Evolutionary conservation across 23 tunicate genomes (phyloP).

Genomic region (Phallusia fumigata): DNA sequence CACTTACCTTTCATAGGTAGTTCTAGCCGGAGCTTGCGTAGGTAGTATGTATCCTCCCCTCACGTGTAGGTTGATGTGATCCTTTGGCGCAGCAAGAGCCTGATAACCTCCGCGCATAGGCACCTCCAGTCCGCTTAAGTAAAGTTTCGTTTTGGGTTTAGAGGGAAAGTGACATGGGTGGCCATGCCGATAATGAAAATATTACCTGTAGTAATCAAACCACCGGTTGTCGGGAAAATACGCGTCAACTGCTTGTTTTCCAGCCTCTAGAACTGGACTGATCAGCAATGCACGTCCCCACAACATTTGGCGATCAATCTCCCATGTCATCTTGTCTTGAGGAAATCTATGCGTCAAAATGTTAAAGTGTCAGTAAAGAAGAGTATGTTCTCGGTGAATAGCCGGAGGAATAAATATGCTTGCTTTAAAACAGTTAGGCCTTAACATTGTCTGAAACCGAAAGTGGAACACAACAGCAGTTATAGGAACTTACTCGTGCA

Average conservation of each 20-base stretch:
- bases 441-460: no score
- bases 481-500: slow-evolving; percentile 79
- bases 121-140: slow-evolving; percentile 66
- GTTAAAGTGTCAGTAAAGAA: no score
- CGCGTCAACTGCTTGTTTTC: slow-evolving; percentile 53
- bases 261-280: slow-evolving; percentile 77
- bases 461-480: no score
- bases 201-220: slow-evolving; percentile 83
- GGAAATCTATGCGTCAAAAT: slow-evolving; percentile 40
- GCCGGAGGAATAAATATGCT: no score
- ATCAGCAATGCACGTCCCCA: slow-evolving; percentile 84
- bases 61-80: slow-evolving; percentile 73
- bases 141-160: no score
- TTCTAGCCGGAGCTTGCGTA: slow-evolving; percentile 66
- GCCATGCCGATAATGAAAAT: no score
- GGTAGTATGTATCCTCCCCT: slow-evolving; percentile 79
- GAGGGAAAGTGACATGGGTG: no score
- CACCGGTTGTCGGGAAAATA: slow-evolving; percentile 81
- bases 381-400: no score
- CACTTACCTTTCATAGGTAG: slow-evolving; percentile 81
- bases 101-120: slow-evolving; percentile 2
- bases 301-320: slow-evolving; percentile 56
- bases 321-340: slow-evolving; percentile 50
- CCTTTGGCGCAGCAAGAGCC: slow-evolving; percentile 45
- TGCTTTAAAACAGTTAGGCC: no score